Evolutionary conservation across 2,888 invertebrate genomes (phyloP), one percentile per base, ranked within the genome.

Genomic region (Seira ritae): DNA sequence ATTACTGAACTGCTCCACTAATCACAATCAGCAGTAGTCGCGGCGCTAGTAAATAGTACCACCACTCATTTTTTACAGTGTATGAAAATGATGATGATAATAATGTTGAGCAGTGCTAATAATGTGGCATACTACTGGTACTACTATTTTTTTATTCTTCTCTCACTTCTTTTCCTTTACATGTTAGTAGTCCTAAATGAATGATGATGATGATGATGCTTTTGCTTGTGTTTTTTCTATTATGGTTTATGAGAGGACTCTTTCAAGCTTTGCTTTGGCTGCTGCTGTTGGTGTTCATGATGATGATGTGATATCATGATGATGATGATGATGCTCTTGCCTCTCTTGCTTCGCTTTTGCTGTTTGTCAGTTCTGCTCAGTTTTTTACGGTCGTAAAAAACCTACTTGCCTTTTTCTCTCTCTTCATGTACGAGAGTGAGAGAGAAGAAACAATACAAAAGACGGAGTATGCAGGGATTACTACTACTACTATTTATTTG

Each of bases 1-100:
- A 70, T 62, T 70, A 68, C 69, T 77, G 46, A 77, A 77, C 77
- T 77, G 77, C 69, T 77, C 77, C 77, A 77, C 77, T 77, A 77
- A 77, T 77, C 77, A 77, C 70, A 77, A 77, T 77, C 77, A 77
- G 77, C 77, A 77, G 77, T 70, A 1, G 72, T 17, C 24, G 72
- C 46, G 31, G 60, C 42, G 55, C 62, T 74, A 66, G 74, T 17
- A 62, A 62, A 62, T 62, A 19, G 62, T 62, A 62, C 62, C n/a
- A 62, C 62, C 62, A 62, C 62, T 62, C 62, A 62, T 62, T 62
- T 62, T 62, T 62, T 62, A 20, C 62, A 65, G 73, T 74, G 37
- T 42, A 66, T 67, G 67, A 67, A 69, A 67, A 67, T 31, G 31
- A 15, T 69, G 37, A 37, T 31, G 31, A 24, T 19, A 42, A 69